Evolutionary conservation across 1,140 invertebrate species (phyloP), one percentile per base, ranked within the genome.

Genomic region (Ceratoteleas bidentatus): DNA sequence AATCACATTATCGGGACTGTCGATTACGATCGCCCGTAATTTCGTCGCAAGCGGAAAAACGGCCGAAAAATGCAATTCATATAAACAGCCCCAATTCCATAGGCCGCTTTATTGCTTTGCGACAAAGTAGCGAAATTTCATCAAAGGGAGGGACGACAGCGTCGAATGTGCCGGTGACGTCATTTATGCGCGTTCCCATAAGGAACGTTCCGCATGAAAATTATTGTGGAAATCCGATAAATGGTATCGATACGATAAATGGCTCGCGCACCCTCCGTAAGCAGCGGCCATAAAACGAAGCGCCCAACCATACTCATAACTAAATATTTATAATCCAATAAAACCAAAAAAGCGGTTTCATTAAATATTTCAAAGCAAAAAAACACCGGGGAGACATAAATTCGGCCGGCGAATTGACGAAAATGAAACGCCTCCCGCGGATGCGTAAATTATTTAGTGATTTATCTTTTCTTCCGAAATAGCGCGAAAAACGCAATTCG

Each of bases 211-310:
- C 64, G 69, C 69, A 74, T 74, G 77, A 64, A 80, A 80, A 80
- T 80, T 80, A 80, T 80, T 69, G 77, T 80, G 54, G 69, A 80
- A 80, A 80, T 80, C 69, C 77, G 77, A 80, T 80, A 80, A 80
- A 81, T 74, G 57, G 64, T 74, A 74, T 70, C 58, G 77, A 81
- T 81, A 81, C 77, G 77, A 74, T 81, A 81, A 81, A 81, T 74
- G 65, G 70, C 14, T 16, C 38, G 70, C 57, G 69, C 69, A 53
- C 69, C 76, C 77, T 80, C 69, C 52, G 11, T 52, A 61, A 66
- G 32, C 61, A 3, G 47, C 3, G 33, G 60, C 43, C 56, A 56
- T 79, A 73, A 79, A 79, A 73, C 68, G 56, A 68, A 72, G 40
- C 52, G 5, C 66, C 34, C 61, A 49, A 64, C 60, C 68, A 47